These are phyloP conservation scores for Eupsittula cactorum DNA, from an alignment of 2,113 vertebrate species.

Conservation along the genomic window DNA sequence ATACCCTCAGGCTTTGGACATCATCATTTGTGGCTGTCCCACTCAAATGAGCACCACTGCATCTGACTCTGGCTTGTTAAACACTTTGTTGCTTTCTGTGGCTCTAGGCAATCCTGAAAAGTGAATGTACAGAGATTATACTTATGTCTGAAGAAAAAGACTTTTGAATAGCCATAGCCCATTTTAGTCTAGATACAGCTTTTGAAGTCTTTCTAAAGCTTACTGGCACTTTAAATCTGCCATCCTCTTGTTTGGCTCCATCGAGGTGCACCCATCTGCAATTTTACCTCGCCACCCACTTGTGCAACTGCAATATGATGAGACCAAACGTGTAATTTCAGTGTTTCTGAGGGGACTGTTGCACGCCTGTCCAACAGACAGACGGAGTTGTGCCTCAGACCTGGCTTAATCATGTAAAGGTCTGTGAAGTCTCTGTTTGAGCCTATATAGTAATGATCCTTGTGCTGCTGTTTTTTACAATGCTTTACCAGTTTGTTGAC, in stretches of 20 bases:
- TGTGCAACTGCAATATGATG: background rate
- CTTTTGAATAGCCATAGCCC: background rate
- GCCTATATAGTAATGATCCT: background rate
- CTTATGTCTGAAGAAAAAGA: background rate
- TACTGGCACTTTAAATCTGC: background rate
- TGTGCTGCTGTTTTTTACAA: background rate
- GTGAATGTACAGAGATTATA: background rate
- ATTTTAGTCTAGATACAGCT: background rate
- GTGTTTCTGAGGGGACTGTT: background rate
- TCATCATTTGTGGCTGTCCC: background rate
- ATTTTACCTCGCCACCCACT: accelerated
- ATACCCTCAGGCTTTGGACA: background rate
- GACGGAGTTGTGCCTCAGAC: background rate
- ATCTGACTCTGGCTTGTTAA: background rate
- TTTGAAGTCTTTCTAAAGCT: background rate
- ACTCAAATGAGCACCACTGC: background rate
- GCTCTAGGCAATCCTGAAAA: background rate
- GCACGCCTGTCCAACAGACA: background rate
- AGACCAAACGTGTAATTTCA: background rate
- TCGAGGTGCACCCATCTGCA: background rate
- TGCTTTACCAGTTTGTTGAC: background rate
- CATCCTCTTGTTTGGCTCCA: background rate
- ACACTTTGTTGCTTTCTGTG: background rate
- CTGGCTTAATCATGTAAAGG: background rate
- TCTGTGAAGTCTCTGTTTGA: background rate